These are phyloP conservation scores for Frieseomelitta varia DNA, from an alignment of 1,140 invertebrate genomes.

Conservation along the genomic window DNA sequence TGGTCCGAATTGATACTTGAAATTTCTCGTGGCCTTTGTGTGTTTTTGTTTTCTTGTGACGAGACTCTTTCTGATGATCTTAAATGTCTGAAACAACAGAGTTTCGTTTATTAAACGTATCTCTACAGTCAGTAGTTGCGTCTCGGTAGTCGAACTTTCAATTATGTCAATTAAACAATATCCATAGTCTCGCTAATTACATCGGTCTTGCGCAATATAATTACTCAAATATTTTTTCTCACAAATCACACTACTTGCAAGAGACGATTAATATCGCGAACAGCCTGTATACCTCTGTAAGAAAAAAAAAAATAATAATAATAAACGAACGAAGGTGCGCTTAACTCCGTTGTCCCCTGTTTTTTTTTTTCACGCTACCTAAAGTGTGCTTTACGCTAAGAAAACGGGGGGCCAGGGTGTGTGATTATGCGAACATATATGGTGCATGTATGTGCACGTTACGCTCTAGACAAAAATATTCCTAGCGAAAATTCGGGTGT, in stretches of 20 bases:
- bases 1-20: too few relatives aligned
- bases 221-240: background rate
- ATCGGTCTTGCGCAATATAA: background rate
- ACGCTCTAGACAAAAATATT: conserved; percentile 11
- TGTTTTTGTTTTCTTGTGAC: too few relatives aligned
- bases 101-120: background rate
- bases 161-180: too few relatives aligned
- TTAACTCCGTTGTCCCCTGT: background rate
- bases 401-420: background rate
- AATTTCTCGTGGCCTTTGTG: too few relatives aligned
- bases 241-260: background rate
- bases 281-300: background rate
- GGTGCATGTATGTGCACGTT: background rate
- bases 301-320: background rate
- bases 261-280: background rate
- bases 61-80: too few relatives aligned
- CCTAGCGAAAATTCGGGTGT: conserved; percentile 1
- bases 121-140: too few relatives aligned
- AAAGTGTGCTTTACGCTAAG: background rate
- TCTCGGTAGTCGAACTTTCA: background rate
- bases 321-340: background rate
- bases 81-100: background rate
- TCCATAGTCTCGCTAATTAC: background rate
- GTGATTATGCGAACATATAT: too few relatives aligned
- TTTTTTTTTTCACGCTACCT: background rate